Conservation (phyloP, 2,113 vertebrate genomes). For the Cichladusa arquata region DNA sequence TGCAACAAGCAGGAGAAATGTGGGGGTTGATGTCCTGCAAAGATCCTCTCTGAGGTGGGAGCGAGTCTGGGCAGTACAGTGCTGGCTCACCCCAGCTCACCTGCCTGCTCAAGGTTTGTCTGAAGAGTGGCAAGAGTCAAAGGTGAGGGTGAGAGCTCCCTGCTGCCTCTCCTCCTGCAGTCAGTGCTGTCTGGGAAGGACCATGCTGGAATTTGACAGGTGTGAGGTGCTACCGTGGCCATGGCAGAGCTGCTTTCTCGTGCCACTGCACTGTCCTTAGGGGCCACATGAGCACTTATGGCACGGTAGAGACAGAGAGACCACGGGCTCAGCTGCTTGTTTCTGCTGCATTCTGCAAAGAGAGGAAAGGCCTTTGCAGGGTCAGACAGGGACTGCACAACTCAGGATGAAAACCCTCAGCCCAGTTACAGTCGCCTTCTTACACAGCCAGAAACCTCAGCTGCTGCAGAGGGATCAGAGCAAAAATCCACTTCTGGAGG, state of each 20-base stretch:
- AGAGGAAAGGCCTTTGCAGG: neutral
- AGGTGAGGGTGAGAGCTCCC: neutral
- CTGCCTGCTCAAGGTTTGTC: neutral
- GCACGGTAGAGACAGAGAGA: neutral
- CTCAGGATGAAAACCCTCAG: neutral
- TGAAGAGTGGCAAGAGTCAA: neutral
- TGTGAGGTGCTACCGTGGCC: neutral
- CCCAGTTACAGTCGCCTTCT: neutral
- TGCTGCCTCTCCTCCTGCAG: neutral
- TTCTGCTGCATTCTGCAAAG: neutral
- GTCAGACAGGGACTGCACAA: slow-evolving; percentile 21
- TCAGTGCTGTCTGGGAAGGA: neutral
- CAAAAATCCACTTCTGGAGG: neutral
- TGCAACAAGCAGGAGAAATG: neutral
- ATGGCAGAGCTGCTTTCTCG: neutral
- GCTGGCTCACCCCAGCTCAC: neutral
- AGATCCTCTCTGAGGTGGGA: neutral
- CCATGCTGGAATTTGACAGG: neutral
- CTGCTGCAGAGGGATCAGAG: neutral
- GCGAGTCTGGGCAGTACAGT: neutral
- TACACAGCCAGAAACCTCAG: slow-evolving; percentile 4
- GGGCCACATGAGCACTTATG: neutral
- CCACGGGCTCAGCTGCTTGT: neutral
- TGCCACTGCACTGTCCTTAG: neutral
- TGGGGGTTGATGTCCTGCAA: neutral